Evolutionary conservation across 2,113 vertebrate genomes (phyloP).

Genomic region (Erythrocebus patas): DNA sequence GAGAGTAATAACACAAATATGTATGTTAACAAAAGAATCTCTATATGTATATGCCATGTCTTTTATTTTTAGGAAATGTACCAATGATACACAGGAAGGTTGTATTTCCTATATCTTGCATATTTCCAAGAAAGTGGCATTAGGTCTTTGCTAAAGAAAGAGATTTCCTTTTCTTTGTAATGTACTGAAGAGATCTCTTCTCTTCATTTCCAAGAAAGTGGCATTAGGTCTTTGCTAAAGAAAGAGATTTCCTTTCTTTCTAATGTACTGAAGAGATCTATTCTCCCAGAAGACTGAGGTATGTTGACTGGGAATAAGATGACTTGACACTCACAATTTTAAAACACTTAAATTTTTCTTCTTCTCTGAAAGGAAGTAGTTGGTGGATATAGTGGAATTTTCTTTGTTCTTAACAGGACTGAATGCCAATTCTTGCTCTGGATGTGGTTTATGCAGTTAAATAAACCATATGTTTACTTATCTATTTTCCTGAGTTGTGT

Average conservation of each 20-base stretch:
- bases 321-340: background rate
- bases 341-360: background rate
- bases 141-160: background rate
- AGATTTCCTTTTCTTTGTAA: background rate
- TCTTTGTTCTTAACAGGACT: background rate
- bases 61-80: background rate
- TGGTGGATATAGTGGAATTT: background rate
- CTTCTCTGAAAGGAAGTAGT: background rate
- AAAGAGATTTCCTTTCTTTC: background rate
- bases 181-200: background rate
- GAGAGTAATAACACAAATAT: background rate
- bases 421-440: background rate
- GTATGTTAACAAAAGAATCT: background rate
- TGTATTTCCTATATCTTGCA: background rate
- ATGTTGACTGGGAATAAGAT: background rate
- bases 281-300: background rate
- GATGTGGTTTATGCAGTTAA: background rate
- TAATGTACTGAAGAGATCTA: background rate
- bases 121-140: background rate
- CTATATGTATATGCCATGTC: background rate
- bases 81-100: background rate
- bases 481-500: background rate
- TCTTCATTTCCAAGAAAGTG: background rate
- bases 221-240: background rate
- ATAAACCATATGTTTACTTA: background rate